Base-by-base conservation (phyloP, 2,888 invertebrate species). In the Pinctada fucata region DNA sequence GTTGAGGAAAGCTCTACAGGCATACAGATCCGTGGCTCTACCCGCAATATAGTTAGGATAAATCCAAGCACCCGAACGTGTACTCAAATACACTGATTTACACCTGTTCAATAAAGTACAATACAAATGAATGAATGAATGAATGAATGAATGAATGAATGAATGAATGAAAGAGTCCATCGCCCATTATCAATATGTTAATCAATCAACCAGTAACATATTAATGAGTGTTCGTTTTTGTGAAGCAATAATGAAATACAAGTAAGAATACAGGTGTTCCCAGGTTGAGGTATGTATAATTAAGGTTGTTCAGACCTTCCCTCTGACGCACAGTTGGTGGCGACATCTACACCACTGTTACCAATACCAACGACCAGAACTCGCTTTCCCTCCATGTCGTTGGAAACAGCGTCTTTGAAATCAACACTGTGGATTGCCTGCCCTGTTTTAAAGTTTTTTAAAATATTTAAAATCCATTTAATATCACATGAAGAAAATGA, bases 51-150 rank as follows among this genome's bases (percentile, higher is more conserved):
- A 91, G 84, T 91, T 91, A 13, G 91, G 90, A 4, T 90, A 82
- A n/a, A 91, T 82, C 91, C 91, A 91, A 16, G 91, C 89, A n/a
- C 91, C 91, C n/a, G 91, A 91, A 66, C 91, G 78, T 2, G 88
- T 90, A 75, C 91, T 91, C 31, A 91, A 69, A 75, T 86, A 88
- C 49, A 91, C 91, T 51, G 88, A 86, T 51, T 87, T 87, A 80
- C 89, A 89, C 76, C 91, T 91, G 86, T 45, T 83, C 79, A 51
- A 66, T 63, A 13, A 52, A 52, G 10, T 8, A 52, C 5, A 5
- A 52, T 10, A 52, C 58, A 5, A 52, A 31, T 31, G 31, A 31
- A 31, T 31, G 31, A 31, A 31, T 31, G 31, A 31, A 31, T 31
- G 1, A 31, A 31, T 31, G 31, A 31, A 31, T 31, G 31, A 0